Evolutionary conservation across 2,113 vertebrate species (phyloP).

Genomic region (Fulmarus glacialis): DNA sequence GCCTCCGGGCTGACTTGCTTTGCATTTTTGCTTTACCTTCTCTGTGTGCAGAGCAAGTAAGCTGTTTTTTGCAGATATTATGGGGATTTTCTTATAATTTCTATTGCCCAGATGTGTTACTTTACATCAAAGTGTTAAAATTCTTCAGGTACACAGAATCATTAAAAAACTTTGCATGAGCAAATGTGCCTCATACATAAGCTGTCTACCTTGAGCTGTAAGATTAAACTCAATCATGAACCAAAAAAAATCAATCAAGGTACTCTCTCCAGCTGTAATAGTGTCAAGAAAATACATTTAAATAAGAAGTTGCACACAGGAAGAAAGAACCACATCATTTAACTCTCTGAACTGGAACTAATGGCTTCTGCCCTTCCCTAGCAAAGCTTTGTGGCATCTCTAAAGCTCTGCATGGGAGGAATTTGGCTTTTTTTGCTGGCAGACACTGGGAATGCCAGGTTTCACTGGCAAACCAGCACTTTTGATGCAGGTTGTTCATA

Average conservation of each 20-base stretch:
- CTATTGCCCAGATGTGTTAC: neutral
- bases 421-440: neutral
- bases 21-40: neutral
- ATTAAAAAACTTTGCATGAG: neutral
- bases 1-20: neutral
- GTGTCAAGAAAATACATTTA: neutral
- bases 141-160: neutral
- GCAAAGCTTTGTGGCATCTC: neutral
- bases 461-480: neutral
- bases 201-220: neutral
- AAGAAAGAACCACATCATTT: neutral
- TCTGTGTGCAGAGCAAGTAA: neutral
- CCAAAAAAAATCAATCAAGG: neutral
- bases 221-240: neutral
- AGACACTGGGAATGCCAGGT: neutral
- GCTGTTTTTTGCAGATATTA: neutral
- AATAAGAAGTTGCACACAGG: neutral
- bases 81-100: neutral
- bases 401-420: neutral
- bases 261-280: neutral
- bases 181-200: neutral
- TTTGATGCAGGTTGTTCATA: neutral
- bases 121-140: neutral
- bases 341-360: neutral
- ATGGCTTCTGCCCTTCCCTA: neutral